Evolutionary conservation across 2,797 vertebrate species (phyloP).

Genomic region (Champsocephalus esox): DNA sequence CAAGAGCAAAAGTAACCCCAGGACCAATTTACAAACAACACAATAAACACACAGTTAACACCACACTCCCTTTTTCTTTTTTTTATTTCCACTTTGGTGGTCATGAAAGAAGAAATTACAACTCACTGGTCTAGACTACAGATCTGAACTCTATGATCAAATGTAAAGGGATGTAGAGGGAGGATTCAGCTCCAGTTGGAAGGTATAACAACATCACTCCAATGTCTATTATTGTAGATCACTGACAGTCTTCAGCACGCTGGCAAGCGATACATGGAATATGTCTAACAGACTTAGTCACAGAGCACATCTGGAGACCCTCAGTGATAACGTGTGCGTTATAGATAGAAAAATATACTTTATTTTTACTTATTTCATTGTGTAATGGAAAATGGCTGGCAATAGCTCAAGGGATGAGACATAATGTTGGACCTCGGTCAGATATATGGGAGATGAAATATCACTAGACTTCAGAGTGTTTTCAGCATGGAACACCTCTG

Average conservation of each 20-base stretch:
- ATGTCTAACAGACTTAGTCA: slow-evolving; percentile 64
- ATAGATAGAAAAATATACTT: slow-evolving; percentile 57
- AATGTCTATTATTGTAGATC: slow-evolving; percentile 65
- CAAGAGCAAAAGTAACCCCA: slow-evolving; percentile 18
- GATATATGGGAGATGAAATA: slow-evolving; percentile 50
- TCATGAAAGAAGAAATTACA: slow-evolving; percentile 11
- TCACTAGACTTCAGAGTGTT: slow-evolving; percentile 12
- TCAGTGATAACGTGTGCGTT: slow-evolving; percentile 62
- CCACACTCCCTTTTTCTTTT: slow-evolving; percentile 10
- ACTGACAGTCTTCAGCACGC: slow-evolving; percentile 55
- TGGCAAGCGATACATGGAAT: slow-evolving; percentile 66
- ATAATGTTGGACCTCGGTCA: slow-evolving; percentile 48
- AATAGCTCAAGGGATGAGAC: slow-evolving; percentile 53
- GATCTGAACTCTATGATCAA: slow-evolving; percentile 15
- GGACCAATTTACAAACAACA: slow-evolving; percentile 43
- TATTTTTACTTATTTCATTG: slow-evolving; percentile 65
- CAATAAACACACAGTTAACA: slow-evolving; percentile 49
- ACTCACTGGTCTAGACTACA: background rate
- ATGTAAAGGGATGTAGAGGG: slow-evolving; percentile 23
- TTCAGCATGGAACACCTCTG: slow-evolving; percentile 32
- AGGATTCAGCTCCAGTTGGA: slow-evolving; percentile 63
- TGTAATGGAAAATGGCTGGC: slow-evolving; percentile 51
- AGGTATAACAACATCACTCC: slow-evolving; percentile 68
- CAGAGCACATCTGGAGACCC: slow-evolving; percentile 76
- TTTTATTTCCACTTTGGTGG: slow-evolving; percentile 9